phyloP scores from a whole-genome alignment of 1,140 invertebrate genomes.

The Mizuhopecten yessoensis region DNA sequence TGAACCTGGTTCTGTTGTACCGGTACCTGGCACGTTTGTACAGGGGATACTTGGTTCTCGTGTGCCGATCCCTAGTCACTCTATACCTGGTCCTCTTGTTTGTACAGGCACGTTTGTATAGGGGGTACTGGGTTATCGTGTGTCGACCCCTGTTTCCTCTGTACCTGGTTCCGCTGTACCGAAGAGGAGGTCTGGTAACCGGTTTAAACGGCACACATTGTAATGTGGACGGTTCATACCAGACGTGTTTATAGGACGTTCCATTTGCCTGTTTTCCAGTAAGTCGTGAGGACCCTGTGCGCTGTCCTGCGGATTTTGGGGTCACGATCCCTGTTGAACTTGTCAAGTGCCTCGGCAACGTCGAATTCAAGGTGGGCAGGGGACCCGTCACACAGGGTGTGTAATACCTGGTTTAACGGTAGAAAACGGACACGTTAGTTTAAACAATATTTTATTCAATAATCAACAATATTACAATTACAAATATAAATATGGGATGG shows the following conservation, averaged over 20 bases:
- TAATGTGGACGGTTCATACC: background rate
- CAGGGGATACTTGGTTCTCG: background rate
- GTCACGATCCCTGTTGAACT: constrained; percentile 79
- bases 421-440: background rate
- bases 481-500: no score
- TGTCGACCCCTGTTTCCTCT: background rate
- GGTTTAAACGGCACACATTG: no score
- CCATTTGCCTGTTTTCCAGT: constrained; percentile 80
- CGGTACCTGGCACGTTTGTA: background rate
- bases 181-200: background rate
- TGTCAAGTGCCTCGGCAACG: constrained; percentile 76
- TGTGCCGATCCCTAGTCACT: background rate
- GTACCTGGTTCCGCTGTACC: background rate
- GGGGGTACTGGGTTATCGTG: background rate
- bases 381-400: constrained; percentile 81
- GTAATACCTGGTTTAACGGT: constrained; percentile 73
- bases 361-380: constrained; percentile 78
- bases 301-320: constrained; percentile 77
- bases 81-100: background rate
- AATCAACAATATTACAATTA: no score
- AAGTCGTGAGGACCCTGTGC: constrained; percentile 77
- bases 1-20: background rate
- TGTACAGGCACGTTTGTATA: background rate
- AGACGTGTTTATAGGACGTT: constrained; percentile 75
- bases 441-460: no score